These are phyloP conservation scores for Scaptomyza cyrtandrae DNA, from an alignment of 2,888 invertebrate species.

Conservation along the genomic window DNA sequence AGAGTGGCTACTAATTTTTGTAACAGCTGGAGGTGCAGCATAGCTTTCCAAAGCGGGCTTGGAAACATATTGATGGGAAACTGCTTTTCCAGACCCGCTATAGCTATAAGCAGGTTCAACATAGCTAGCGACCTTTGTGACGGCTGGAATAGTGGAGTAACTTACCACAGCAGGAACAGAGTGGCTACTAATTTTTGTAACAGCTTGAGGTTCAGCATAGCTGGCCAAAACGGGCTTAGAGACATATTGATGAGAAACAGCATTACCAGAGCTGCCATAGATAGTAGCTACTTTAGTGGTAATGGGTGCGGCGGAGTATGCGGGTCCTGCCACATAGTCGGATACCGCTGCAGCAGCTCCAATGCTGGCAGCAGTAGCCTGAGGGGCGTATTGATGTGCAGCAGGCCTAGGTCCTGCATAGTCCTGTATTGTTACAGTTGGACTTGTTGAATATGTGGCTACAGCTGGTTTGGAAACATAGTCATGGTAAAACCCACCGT, in stretches of 20 bases:
- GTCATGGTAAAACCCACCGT: slow-evolving; percentile 9
- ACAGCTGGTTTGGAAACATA: slow-evolving; percentile 62
- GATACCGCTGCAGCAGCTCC: slow-evolving; percentile 67
- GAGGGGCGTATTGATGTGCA: neutral
- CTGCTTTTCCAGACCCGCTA: slow-evolving; percentile 27
- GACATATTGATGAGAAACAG: slow-evolving; percentile 64
- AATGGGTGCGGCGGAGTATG: slow-evolving; percentile 49
- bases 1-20: slow-evolving; percentile 53
- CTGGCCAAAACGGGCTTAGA: slow-evolving; percentile 63
- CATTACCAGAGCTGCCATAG: slow-evolving; percentile 24
- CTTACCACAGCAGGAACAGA: slow-evolving; percentile 49
- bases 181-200: slow-evolving; percentile 54
- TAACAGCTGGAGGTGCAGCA: slow-evolving; percentile 36
- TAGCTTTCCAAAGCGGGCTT: slow-evolving; percentile 60
- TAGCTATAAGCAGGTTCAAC: slow-evolving; percentile 13
- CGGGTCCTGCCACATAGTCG: slow-evolving; percentile 36
- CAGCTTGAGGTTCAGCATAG: slow-evolving; percentile 40
- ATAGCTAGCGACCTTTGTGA: slow-evolving; percentile 69
- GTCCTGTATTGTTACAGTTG: slow-evolving; percentile 22
- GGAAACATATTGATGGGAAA: slow-evolving; percentile 67
- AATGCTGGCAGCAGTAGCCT: slow-evolving; percentile 25
- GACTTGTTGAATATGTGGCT: slow-evolving; percentile 49
- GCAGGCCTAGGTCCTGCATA: slow-evolving; percentile 46
- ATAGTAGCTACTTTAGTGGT: slow-evolving; percentile 22
- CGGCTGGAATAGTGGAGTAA: slow-evolving; percentile 49